Conservation (phyloP, 1,140 invertebrate genomes). For the Drosophila eugracilis region DNA sequence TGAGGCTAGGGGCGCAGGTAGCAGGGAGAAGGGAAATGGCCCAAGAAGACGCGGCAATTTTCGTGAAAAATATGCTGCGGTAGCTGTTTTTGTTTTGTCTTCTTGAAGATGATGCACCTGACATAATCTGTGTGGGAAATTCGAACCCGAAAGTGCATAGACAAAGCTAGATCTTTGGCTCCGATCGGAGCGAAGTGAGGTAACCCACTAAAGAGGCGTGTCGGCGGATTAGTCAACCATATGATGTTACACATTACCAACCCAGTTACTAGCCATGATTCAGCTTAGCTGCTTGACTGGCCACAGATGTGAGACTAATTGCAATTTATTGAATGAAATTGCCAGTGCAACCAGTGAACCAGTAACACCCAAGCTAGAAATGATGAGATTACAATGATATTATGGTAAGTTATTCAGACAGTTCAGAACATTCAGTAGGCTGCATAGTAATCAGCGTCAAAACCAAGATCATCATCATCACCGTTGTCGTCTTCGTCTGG, state of each 20-base stretch:
- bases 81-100: constrained; percentile 15
- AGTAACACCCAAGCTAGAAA: constrained; percentile 50
- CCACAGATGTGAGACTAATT: constrained; percentile 35
- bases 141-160: constrained; percentile 29
- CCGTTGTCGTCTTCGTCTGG: constrained; percentile 67
- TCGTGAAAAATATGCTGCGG: constrained; percentile 46
- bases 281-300: constrained; percentile 29
- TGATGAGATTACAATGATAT: constrained; percentile 58
- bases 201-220: constrained; percentile 34
- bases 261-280: constrained; percentile 38
- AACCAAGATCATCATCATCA: constrained; percentile 20
- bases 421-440: constrained; percentile 50
- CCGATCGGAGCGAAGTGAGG: constrained; percentile 32
- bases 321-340: constrained; percentile 48
- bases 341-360: constrained; percentile 32
- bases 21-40: constrained; percentile 43
- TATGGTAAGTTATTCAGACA: constrained; percentile 54
- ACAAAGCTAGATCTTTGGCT: constrained; percentile 39
- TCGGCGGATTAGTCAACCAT: constrained; percentile 53
- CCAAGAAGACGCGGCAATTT: constrained; percentile 40
- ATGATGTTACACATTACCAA: constrained; percentile 54
- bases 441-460: constrained; percentile 47
- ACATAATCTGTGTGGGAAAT: constrained; percentile 52
- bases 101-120: constrained; percentile 47
- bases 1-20: constrained; percentile 27